These are phyloP conservation scores for Drosophila ezoana DNA, from an alignment of 2,888 invertebrate genomes.

Conservation along the genomic window DNA sequence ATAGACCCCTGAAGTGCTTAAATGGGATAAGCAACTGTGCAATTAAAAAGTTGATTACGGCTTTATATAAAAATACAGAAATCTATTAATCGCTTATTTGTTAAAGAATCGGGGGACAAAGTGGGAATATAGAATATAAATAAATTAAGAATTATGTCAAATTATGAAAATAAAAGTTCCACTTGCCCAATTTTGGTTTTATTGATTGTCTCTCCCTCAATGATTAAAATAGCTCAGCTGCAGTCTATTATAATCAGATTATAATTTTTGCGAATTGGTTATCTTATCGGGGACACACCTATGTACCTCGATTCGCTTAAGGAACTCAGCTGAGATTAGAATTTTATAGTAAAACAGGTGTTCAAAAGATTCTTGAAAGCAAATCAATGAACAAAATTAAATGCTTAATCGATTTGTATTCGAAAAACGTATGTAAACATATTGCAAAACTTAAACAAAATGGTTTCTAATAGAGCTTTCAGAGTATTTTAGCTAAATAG, in stretches of 20 bases:
- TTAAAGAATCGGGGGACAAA: neutral
- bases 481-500: no score
- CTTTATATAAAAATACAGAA: slow-evolving; percentile 1
- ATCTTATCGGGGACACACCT: slow-evolving; percentile 35
- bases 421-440: neutral
- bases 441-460: neutral
- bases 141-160: neutral
- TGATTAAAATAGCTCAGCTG: slow-evolving; percentile 9
- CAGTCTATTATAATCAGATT: neutral
- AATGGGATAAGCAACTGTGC: neutral
- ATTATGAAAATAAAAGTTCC: neutral
- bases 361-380: neutral
- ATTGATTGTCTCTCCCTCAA: slow-evolving; percentile 5
- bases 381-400: no score
- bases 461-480: neutral
- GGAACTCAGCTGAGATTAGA: slow-evolving; percentile 3
- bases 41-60: slow-evolving; percentile 25
- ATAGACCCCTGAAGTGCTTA: slow-evolving; percentile 12
- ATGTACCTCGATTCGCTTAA: slow-evolving; percentile 2
- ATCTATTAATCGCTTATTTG: neutral
- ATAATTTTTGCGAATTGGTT: slow-evolving; percentile 3
- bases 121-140: no score
- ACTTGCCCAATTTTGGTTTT: slow-evolving; percentile 11
- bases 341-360: neutral
- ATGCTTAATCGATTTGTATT: no score